phyloP scores from a whole-genome alignment of 2,797 vertebrate genomes.

The Gobio occitaniae region DNA sequence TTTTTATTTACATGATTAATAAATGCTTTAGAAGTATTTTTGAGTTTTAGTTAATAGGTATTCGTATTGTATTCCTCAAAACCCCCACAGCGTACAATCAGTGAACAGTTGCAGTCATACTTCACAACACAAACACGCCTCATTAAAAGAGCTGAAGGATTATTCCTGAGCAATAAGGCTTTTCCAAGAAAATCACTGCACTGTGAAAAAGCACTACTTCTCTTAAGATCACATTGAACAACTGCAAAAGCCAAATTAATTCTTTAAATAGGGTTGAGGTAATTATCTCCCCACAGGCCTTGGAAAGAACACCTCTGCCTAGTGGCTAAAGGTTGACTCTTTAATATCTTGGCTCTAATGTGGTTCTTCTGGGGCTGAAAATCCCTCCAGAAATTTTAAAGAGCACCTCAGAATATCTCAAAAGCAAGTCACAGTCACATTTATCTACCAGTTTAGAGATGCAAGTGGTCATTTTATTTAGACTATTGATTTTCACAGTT shows the following conservation, averaged over 20 bases:
- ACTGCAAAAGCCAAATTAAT: constrained; percentile 37
- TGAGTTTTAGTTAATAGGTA: neutral
- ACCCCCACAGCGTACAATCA: neutral
- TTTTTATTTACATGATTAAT: too few species aligned
- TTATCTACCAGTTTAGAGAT: neutral
- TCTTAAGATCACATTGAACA: constrained; percentile 17
- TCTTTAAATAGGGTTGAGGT: constrained; percentile 50
- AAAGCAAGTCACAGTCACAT: constrained; percentile 30
- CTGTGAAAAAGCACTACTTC: constrained; percentile 20
- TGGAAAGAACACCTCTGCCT: constrained; percentile 29
- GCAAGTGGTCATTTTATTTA: neutral
- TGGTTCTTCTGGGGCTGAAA: constrained; percentile 7
- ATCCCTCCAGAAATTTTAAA: constrained; percentile 24
- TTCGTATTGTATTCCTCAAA: neutral
- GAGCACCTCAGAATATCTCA: constrained; percentile 32
- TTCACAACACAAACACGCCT: constrained; percentile 42
- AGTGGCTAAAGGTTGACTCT: constrained; percentile 18
- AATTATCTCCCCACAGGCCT: constrained; percentile 42
- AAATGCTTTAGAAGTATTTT: neutral
- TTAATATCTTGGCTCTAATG: constrained; percentile 16
- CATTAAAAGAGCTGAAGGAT: constrained; percentile 21
- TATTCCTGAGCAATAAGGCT: constrained; percentile 22
- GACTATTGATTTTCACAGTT: neutral
- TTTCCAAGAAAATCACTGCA: constrained; percentile 26
- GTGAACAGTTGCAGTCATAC: constrained; percentile 18